Conservation (phyloP, 2,888 invertebrate genomes). For the Cancer borealis region DNA sequence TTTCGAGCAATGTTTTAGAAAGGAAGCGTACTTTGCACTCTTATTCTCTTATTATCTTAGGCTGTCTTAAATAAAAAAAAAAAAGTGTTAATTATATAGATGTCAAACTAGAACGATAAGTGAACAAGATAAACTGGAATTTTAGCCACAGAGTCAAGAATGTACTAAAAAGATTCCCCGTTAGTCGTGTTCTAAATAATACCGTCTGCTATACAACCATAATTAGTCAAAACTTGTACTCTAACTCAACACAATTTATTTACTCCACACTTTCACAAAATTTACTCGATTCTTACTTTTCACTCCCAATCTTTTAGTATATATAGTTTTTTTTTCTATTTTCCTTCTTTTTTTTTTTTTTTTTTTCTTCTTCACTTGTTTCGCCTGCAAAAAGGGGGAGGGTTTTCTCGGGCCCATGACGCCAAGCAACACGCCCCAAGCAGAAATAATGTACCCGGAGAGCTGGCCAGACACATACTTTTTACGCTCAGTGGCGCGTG, state of each 20-base stretch:
- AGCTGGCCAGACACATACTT: slow-evolving; percentile 42
- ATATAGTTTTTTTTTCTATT: not conserved
- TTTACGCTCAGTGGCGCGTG: slow-evolving; percentile 43
- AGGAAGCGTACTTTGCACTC: not conserved
- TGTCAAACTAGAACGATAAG: not conserved
- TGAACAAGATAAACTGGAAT: not conserved
- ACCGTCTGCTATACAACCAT: not conserved
- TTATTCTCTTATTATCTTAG: not conserved
- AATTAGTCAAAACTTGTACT: not conserved
- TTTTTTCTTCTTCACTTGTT: not conserved
- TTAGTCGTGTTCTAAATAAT: not conserved
- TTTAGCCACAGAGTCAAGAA: not conserved
- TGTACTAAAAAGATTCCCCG: not conserved
- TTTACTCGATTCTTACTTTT: not conserved
- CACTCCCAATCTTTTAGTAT: not conserved
- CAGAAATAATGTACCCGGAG: slow-evolving; percentile 43
- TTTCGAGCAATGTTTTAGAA: not conserved
- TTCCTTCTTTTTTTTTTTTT: not conserved
- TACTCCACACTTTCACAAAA: not conserved
- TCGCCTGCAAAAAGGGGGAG: not conserved
- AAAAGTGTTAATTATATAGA: not conserved
- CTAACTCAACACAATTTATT: not conserved
- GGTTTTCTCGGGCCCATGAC: not conserved
- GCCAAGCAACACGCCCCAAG: slow-evolving; percentile 30
- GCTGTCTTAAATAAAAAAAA: not conserved